A percentile compares a stretch with the other conserved stretches of the same genome.
phyloP scores from a whole-genome alignment of 2,888 invertebrate genomes.

The Pachycephus smyrnensis region DNA sequence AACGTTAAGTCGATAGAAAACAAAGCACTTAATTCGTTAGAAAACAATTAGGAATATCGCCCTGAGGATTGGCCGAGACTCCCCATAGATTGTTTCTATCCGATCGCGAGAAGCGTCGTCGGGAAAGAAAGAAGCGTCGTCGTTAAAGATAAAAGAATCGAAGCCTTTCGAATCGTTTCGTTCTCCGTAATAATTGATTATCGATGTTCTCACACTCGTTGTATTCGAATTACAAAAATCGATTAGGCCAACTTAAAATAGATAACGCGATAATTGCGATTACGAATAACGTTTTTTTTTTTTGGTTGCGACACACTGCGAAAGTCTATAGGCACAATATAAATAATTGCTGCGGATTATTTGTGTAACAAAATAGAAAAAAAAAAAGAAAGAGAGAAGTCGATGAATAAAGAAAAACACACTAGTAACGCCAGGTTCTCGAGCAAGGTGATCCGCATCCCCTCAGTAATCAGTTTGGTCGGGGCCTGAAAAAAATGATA shows the following conservation, averaged over 20 bases:
- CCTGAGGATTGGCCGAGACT: not conserved
- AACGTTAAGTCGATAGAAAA: slow-evolving; percentile 11
- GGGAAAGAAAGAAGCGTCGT: not conserved
- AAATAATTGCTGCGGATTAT: slow-evolving; percentile 31
- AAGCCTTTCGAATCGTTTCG: not conserved
- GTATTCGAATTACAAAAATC: not conserved
- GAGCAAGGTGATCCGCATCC: slow-evolving; percentile 26
- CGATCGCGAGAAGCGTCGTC: not conserved
- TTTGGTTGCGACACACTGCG: slow-evolving; percentile 18
- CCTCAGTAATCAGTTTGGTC: slow-evolving; percentile 62
- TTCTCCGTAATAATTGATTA: not conserved
- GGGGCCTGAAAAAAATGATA: slow-evolving; percentile 53
- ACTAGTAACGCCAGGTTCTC: slow-evolving; percentile 46
- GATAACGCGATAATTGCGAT: slow-evolving; percentile 1
- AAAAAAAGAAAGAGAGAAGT: slow-evolving; percentile 25
- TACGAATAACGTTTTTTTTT: not conserved
- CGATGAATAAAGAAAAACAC: slow-evolving; percentile 37
- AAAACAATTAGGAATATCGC: not conserved
- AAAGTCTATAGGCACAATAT: slow-evolving; percentile 17
- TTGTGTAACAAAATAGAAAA: slow-evolving; percentile 49
- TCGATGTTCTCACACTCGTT: not conserved
- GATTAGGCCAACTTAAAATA: slow-evolving; percentile 2
- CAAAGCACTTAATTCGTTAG: not conserved
- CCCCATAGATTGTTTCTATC: too few relatives aligned
- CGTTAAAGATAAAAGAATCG: not conserved